Base-by-base conservation (phyloP, 2,888 invertebrate genomes). In the Tipula helvola region DNA sequence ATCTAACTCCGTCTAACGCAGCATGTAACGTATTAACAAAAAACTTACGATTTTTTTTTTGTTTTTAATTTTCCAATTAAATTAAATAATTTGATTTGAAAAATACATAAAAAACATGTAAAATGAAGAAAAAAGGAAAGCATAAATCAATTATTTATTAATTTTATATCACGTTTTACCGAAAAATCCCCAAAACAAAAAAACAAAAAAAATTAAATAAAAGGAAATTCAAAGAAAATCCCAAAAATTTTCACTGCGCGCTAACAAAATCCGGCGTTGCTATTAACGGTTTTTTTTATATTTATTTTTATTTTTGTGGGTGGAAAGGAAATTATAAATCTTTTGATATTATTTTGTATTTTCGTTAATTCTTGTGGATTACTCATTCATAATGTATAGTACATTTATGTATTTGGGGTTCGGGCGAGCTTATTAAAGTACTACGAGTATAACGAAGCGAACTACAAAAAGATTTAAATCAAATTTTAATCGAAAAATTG, bases 301-400 rank as follows among this genome's bases (percentile, higher is more conserved):
- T 39, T 39, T 39, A 7, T 39, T 39, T 39, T 39, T 39, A 5
- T 28, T 57, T 16, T 18, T 71, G 71, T 28, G 71, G 71, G 71
- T 71, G 71, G 71, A 71, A 71, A 71, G 71, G 71, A 71, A 71
- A 71, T 71, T 71, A 71, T 71, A 71, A 71, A 71, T 71, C 71
- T 71, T 71, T 71, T 71, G 71, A 71, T 71, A 28, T 71, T 71
- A 12, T 28, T 16, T 57, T 57, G 28, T 28, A 16, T 16, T 57
- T 57, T 57, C 5, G 16, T 57, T 71, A 71, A 18, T 71, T 71
- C 71, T 28, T 10, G 71, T 10, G 71, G 71, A 71, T 71, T 71
- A 71, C 71, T 18, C 71, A 71, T 10, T 2, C 28, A 28, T 28
- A 28, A 28, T 28, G 28, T 28, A 28, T 28, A 28, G 28, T 28